Evolutionary conservation across 2,888 invertebrate genomes (phyloP).

Genomic region (Sphaeridia pumilis): DNA sequence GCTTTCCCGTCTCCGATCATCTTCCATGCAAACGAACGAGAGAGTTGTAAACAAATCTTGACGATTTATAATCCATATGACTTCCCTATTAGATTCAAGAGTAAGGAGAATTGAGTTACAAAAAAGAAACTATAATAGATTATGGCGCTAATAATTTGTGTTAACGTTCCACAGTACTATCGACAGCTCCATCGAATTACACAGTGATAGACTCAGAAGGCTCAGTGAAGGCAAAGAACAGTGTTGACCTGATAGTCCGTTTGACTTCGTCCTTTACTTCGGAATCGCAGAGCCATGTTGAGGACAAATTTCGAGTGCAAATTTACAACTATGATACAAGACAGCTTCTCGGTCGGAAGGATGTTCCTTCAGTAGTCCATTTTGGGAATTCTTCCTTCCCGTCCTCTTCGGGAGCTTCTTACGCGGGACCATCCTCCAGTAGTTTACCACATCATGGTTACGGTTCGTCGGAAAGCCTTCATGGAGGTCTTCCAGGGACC

Average conservation of each 20-base stretch:
- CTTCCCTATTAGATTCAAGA: constrained; percentile 32
- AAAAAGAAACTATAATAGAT: too few species aligned
- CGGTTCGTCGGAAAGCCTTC: constrained; percentile 11
- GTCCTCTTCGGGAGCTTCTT: constrained; percentile 13
- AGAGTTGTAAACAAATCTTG: constrained; percentile 30
- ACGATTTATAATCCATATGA: constrained; percentile 36
- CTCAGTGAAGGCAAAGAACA: constrained; percentile 28
- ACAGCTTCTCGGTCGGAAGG: constrained; percentile 17
- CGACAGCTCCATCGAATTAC: constrained; percentile 27
- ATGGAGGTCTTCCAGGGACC: too few species aligned
- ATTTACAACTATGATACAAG: constrained; percentile 11
- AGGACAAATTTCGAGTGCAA: constrained; percentile 33
- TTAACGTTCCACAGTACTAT: constrained; percentile 28
- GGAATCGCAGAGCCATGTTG: constrained; percentile 15
- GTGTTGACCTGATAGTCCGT: constrained; percentile 31
- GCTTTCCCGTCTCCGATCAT: constrained; percentile 28
- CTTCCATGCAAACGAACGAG: constrained; percentile 30
- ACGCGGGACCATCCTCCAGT: constrained; percentile 7
- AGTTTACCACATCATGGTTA: constrained; percentile 7
- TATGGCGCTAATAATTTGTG: too few species aligned
- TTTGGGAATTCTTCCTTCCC: constrained; percentile 20
- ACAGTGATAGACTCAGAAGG: constrained; percentile 32
- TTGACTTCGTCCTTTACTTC: constrained; percentile 23
- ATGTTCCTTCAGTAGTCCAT: constrained; percentile 29
- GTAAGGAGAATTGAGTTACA: too few species aligned